These are phyloP conservation scores for Himantopus leucocephalus DNA, from an alignment of 2,113 vertebrate species.

Conservation along the genomic window DNA sequence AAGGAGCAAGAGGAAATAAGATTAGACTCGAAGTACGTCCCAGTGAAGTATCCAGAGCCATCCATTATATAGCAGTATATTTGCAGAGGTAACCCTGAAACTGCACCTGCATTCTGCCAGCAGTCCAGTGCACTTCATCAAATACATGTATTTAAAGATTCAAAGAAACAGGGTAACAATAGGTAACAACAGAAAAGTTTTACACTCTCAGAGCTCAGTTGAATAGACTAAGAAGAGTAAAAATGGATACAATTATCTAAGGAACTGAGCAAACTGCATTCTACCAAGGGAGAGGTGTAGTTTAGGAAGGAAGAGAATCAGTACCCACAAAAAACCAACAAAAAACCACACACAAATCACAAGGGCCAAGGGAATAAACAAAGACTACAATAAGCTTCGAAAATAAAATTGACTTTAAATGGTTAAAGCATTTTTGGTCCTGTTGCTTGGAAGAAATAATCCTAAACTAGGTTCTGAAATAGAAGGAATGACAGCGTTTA, in stretches of 20 bases:
- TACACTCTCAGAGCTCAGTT: background rate
- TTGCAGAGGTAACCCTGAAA: background rate
- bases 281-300: background rate
- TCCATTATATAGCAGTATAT: background rate
- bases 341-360: background rate
- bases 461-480: background rate
- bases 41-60: background rate
- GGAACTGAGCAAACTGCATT: background rate
- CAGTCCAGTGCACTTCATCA: background rate
- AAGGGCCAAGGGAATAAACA: background rate
- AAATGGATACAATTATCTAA: background rate
- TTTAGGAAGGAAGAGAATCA: background rate
- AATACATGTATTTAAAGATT: background rate
- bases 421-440: slow-evolving; percentile 29
- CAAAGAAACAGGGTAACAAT: background rate
- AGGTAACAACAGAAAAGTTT: background rate
- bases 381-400: background rate
- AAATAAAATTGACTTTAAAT: background rate
- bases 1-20: background rate
- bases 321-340: background rate
- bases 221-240: background rate
- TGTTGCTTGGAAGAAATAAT: background rate
- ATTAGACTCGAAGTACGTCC: background rate
- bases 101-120: background rate
- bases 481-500: background rate